These are phyloP conservation scores for Drosophila koepferae DNA, from an alignment of 2,888 invertebrate species.

Conservation along the genomic window DNA sequence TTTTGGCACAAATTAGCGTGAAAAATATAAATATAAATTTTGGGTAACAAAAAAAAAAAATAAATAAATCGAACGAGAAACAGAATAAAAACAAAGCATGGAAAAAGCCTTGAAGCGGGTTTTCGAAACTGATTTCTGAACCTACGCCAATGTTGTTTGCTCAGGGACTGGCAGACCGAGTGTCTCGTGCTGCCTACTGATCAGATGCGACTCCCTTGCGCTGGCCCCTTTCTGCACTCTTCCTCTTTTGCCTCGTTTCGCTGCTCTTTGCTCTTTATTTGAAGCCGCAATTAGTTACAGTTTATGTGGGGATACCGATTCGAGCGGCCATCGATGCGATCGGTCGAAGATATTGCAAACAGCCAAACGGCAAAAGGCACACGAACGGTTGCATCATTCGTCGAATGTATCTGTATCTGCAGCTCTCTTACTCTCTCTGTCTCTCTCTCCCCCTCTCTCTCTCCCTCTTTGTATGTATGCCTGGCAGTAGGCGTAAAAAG, in stretches of 20 bases:
- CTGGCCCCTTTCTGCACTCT: not conserved
- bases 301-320: slow-evolving; percentile 77
- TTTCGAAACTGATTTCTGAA: slow-evolving; percentile 44
- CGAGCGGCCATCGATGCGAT: slow-evolving; percentile 63
- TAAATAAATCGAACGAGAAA: slow-evolving; percentile 12
- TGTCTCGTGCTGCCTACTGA: slow-evolving; percentile 59
- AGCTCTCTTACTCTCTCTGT: slow-evolving; percentile 8
- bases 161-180: slow-evolving; percentile 48
- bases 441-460: not conserved
- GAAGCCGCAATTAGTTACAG: slow-evolving; percentile 84
- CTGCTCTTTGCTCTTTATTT: slow-evolving; percentile 75
- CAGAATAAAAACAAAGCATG: slow-evolving; percentile 29
- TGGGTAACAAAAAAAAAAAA: slow-evolving; percentile 1
- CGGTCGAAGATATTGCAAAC: slow-evolving; percentile 48
- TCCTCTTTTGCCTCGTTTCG: not conserved
- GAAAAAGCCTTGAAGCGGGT: slow-evolving; percentile 22
- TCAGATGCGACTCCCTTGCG: slow-evolving; percentile 10
- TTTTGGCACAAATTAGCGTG: slow-evolving; percentile 64
- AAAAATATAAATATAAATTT: slow-evolving; percentile 29
- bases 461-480: not conserved
- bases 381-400: slow-evolving; percentile 45
- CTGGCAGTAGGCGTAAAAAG: slow-evolving; percentile 71
- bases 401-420: slow-evolving; percentile 19
- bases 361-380: slow-evolving; percentile 33
- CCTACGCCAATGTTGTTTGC: slow-evolving; percentile 70